phyloP scores from a whole-genome alignment of 2,888 invertebrate species.

The Cerastoderma edule region DNA sequence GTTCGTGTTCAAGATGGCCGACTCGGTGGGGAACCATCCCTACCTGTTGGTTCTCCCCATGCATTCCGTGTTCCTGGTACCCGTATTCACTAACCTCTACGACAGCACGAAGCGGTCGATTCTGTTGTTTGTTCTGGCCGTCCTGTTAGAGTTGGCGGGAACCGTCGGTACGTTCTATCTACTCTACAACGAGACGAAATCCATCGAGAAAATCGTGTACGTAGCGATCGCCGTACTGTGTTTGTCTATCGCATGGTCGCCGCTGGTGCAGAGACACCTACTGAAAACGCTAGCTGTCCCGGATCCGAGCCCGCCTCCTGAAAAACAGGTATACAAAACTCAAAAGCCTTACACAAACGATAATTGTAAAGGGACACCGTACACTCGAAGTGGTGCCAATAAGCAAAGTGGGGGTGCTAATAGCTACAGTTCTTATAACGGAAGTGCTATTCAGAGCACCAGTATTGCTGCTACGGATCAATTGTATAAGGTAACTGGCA shows the following conservation, averaged over 20 bases:
- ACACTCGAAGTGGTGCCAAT: background rate
- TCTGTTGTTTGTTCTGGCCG: constrained; percentile 41
- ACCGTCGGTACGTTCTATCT: constrained; percentile 29
- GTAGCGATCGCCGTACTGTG: constrained; percentile 57
- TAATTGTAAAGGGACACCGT: background rate
- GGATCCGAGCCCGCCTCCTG: background rate
- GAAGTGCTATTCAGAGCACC: too few relatives aligned
- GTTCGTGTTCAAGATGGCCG: constrained; percentile 68
- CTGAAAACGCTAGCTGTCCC: constrained; percentile 15
- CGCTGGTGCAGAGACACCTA: constrained; percentile 54
- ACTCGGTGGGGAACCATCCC: constrained; percentile 24
- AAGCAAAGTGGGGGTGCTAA: background rate
- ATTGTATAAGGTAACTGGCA: too few relatives aligned
- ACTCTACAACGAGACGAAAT: background rate
- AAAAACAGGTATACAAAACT: background rate
- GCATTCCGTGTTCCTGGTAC: constrained; percentile 66
- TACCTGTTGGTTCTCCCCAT: constrained; percentile 61
- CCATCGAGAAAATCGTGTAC: constrained; percentile 51
- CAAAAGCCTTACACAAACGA: background rate
- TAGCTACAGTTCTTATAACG: too few relatives aligned
- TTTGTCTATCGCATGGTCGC: constrained; percentile 70
- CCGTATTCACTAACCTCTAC: constrained; percentile 35
- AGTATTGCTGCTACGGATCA: too few relatives aligned
- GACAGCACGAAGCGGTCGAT: background rate
- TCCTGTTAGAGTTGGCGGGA: constrained; percentile 51